Evolutionary conservation across 2,797 vertebrate species (phyloP).

Genomic region (Microctenopoma steveboyesi): DNA sequence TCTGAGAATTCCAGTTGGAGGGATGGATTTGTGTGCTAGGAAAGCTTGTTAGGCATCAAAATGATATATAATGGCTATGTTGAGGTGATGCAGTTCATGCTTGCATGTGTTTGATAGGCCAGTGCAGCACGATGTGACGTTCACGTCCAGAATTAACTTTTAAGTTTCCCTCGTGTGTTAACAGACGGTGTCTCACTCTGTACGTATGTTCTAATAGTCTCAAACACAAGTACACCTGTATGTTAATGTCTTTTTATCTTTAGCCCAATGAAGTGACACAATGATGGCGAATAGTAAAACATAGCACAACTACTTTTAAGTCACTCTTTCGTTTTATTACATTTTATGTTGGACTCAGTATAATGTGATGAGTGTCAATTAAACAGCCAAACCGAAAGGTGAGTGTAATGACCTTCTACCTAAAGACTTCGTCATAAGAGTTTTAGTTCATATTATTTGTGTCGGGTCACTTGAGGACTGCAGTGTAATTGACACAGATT

Average conservation of each 20-base stretch:
- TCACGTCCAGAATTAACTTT: too few species aligned
- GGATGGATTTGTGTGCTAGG: too few species aligned
- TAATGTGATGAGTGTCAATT: slow-evolving; percentile 33
- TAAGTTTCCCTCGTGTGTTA: neutral
- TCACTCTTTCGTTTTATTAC: slow-evolving; percentile 13
- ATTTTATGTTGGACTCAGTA: slow-evolving; percentile 52
- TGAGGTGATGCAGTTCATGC: too few species aligned
- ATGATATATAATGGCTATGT: too few species aligned
- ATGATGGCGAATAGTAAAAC: neutral
- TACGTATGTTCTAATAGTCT: neutral
- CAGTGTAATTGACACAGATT: slow-evolving; percentile 80
- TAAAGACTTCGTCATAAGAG: slow-evolving; percentile 33
- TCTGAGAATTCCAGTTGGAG: too few species aligned
- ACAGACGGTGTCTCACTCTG: neutral
- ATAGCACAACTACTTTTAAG: neutral
- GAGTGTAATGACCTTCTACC: slow-evolving; percentile 39
- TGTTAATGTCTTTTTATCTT: neutral
- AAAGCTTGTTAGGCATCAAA: too few species aligned
- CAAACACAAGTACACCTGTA: neutral
- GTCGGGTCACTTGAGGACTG: slow-evolving; percentile 42
- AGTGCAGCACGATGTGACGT: too few species aligned
- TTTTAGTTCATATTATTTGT: slow-evolving; percentile 66
- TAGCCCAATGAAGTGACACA: neutral
- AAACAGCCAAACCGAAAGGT: slow-evolving; percentile 33
- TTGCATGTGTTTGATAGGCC: too few species aligned